These are phyloP conservation scores for Galeruca laticollis DNA, from an alignment of 2,888 invertebrate species.

Conservation along the genomic window DNA sequence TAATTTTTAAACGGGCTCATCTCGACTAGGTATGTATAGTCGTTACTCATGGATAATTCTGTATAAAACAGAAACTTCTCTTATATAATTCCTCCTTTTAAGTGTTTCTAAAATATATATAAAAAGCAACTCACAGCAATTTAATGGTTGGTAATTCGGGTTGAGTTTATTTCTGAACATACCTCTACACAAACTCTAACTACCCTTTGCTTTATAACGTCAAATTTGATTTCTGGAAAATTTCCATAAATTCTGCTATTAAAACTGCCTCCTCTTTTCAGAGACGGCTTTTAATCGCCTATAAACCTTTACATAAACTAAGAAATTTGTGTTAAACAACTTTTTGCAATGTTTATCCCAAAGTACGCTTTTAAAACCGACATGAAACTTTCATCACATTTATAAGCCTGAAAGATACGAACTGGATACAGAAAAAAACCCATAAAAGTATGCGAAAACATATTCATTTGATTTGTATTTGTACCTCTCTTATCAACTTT, in stretches of 20 bases:
- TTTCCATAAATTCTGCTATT: conserved; percentile 32
- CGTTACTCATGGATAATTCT: conserved; percentile 24
- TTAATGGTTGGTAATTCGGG: conserved; percentile 33
- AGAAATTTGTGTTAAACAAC: conserved; percentile 9
- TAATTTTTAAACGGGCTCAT: conserved; percentile 26
- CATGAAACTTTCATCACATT: too few relatives aligned
- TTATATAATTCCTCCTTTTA: conserved; percentile 30
- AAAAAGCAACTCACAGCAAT: conserved; percentile 27
- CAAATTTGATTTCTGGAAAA: conserved; percentile 33
- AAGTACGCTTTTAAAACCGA: background rate
- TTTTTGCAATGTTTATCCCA: conserved; percentile 2
- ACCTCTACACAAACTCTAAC: conserved; percentile 28
- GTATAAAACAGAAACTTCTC: conserved; percentile 28
- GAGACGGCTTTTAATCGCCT: conserved; percentile 24
- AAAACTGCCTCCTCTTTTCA: conserved; percentile 31
- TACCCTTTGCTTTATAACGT: conserved; percentile 34
- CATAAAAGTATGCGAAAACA: too few relatives aligned
- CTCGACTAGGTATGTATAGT: conserved; percentile 29
- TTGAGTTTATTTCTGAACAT: conserved; percentile 29
- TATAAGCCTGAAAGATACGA: too few relatives aligned
- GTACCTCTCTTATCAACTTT: too few relatives aligned
- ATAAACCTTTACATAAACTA: conserved; percentile 22
- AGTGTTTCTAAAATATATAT: conserved; percentile 36
- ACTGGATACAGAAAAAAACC: too few relatives aligned
- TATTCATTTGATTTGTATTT: too few relatives aligned